Conservation (phyloP, 2,888 invertebrate genomes). For the Artemia sp. region DNA sequence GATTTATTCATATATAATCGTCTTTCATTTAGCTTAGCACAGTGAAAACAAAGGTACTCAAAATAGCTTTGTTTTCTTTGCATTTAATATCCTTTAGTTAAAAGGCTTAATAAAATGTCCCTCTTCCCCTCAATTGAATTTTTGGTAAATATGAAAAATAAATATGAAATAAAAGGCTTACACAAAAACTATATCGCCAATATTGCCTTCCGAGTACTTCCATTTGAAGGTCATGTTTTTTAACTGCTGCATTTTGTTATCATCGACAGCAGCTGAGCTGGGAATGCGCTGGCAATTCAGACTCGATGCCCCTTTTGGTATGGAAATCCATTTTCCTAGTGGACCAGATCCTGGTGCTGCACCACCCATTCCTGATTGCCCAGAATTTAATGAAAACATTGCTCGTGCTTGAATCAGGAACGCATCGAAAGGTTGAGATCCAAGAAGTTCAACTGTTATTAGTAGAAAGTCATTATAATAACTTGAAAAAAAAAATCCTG, state of each 20-base stretch:
- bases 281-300: conserved; percentile 19
- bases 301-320: conserved; percentile 16
- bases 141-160: too few relatives aligned
- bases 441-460: conserved; percentile 18
- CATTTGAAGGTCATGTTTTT: conserved; percentile 21
- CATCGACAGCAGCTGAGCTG: conserved; percentile 19
- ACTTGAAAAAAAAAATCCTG: too few relatives aligned
- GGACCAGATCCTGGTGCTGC: not conserved
- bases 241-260: not conserved
- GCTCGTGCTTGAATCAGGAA: conserved; percentile 22
- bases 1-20: too few relatives aligned
- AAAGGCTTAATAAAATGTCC: too few relatives aligned
- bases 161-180: not conserved
- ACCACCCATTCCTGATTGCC: not conserved
- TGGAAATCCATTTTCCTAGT: conserved; percentile 19
- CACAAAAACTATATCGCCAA: conserved; percentile 22
- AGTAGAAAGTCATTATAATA: too few relatives aligned
- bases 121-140: too few relatives aligned
- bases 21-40: too few relatives aligned
- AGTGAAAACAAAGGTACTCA: too few relatives aligned
- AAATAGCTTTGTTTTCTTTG: too few relatives aligned
- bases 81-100: too few relatives aligned
- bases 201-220: conserved; percentile 20
- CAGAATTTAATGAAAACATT: not conserved
- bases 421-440: conserved; percentile 21